Evolutionary conservation across 2,888 invertebrate species (phyloP).

Genomic region (Cyclophora punctaria): DNA sequence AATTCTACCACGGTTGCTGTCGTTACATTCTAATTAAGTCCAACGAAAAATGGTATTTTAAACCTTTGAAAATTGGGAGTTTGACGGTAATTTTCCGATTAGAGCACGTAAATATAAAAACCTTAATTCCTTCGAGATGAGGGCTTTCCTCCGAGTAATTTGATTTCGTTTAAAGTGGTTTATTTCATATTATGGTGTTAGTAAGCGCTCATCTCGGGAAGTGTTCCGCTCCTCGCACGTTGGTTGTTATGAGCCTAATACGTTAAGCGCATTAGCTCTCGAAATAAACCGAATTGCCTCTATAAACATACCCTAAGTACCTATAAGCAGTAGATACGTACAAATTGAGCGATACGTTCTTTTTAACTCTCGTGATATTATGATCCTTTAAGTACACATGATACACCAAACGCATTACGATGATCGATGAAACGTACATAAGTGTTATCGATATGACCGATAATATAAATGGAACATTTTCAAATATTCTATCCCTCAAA

Average conservation of each 20-base stretch:
- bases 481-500: no score
- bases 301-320: neutral
- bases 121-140: slow-evolving; percentile 3
- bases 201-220: neutral
- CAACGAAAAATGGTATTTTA: no score
- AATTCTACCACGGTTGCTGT: no score
- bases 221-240: slow-evolving; percentile 1
- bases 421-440: slow-evolving; percentile 9
- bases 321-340: neutral
- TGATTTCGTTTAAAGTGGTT: slow-evolving; percentile 15
- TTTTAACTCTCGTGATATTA: slow-evolving; percentile 1
- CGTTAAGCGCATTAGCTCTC: slow-evolving; percentile 2
- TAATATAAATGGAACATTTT: neutral
- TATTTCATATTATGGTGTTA: slow-evolving; percentile 9
- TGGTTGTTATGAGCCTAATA: slow-evolving; percentile 1
- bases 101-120: slow-evolving; percentile 3
- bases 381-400: slow-evolving; percentile 10
- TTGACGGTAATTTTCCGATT: no score
- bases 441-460: neutral
- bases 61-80: no score
- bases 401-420: slow-evolving; percentile 7
- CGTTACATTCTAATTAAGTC: no score
- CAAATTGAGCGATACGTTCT: slow-evolving; percentile 2
- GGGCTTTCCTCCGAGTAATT: slow-evolving; percentile 9
- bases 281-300: slow-evolving; percentile 7